A percentile compares a stretch with the other conserved stretches of the same genome.
Conservation (phyloP, 2,888 invertebrate species). For the Brachycybe producta region DNA sequence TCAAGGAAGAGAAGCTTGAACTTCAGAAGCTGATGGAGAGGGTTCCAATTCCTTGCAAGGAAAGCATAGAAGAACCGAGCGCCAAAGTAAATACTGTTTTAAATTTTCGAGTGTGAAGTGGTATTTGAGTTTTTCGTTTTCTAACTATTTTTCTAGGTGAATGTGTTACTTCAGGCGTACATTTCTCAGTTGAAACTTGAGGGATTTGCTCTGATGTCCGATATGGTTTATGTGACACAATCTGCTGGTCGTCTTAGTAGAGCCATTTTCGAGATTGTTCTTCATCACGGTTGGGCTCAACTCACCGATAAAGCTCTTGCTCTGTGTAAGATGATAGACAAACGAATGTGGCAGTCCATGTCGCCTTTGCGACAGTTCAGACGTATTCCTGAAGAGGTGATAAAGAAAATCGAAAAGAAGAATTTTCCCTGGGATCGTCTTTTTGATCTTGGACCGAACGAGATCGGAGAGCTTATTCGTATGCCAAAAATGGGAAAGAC, state of each 20-base stretch:
- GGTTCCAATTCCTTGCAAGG: conserved; percentile 98
- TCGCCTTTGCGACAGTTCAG: conserved; percentile 92
- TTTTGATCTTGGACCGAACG: conserved; percentile 91
- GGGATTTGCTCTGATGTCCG: conserved; percentile 96
- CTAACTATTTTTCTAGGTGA: conserved; percentile 42
- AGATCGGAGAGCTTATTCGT: conserved; percentile 86
- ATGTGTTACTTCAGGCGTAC: conserved; percentile 89
- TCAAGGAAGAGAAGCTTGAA: conserved; percentile 84
- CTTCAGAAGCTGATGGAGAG: conserved; percentile 86
- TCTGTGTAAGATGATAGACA: conserved; percentile 96
- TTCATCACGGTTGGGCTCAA: conserved; percentile 89
- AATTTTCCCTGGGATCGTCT: conserved; percentile 50
- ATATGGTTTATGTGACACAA: conserved; percentile 98
- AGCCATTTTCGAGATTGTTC: conserved; percentile 93
- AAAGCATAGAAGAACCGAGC: conserved; percentile 92
- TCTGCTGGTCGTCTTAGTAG: conserved; percentile 87
- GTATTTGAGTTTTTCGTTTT: not conserved
- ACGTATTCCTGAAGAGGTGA: conserved; percentile 92
- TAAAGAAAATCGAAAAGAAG: conserved; percentile 96
- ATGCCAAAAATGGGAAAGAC: conserved; percentile 88
- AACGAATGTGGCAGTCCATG: conserved; percentile 99
- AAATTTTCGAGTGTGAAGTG: too few relatives aligned
- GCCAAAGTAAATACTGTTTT: conserved; percentile 55
- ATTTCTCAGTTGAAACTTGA: conserved; percentile 96
- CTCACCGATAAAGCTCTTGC: conserved; percentile 89